These are phyloP conservation scores for Flabesymbios commensalis DNA, from an alignment of 2,888 invertebrate species.

Conservation along the genomic window DNA sequence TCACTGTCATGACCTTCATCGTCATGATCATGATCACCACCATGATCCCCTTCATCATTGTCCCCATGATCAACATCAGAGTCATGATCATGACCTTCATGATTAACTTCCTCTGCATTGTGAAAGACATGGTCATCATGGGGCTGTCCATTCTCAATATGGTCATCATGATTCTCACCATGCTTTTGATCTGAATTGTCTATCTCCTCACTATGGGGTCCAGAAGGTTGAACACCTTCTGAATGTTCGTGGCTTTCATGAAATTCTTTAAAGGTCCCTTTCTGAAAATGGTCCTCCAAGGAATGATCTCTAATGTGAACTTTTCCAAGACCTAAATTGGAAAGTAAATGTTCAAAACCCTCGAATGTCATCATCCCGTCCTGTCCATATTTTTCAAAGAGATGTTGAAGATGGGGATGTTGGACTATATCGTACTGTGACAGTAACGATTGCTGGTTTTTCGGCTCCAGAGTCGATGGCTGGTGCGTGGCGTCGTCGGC, in stretches of 20 bases:
- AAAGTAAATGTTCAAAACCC: constrained; percentile 73
- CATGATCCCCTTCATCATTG: neutral
- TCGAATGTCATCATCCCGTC: constrained; percentile 68
- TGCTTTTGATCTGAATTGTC: too few relatives aligned
- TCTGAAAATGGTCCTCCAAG: constrained; percentile 8
- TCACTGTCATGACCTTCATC: neutral
- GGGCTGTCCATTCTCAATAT: neutral
- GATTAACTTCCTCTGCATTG: neutral
- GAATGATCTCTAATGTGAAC: constrained; percentile 10
- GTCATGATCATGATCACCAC: neutral
- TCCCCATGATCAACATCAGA: constrained; percentile 6
- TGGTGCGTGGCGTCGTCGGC: too few relatives aligned
- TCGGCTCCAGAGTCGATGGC: too few relatives aligned
- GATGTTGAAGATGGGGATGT: too few relatives aligned
- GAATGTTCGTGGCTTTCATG: constrained; percentile 12
- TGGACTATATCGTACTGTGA: too few relatives aligned
- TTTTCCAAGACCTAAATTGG: constrained; percentile 69
- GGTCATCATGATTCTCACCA: constrained; percentile 3
- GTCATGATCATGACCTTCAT: too few relatives aligned
- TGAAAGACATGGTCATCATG: neutral
- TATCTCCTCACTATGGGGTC: too few relatives aligned
- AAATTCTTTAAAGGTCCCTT: constrained; percentile 2
- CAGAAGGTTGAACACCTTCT: neutral
- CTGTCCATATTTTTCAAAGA: constrained; percentile 70
- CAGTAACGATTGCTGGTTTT: too few relatives aligned